These are phyloP conservation scores for Pantherophis vulpinus DNA, from an alignment of 2,797 vertebrate species.

Conservation along the genomic window DNA sequence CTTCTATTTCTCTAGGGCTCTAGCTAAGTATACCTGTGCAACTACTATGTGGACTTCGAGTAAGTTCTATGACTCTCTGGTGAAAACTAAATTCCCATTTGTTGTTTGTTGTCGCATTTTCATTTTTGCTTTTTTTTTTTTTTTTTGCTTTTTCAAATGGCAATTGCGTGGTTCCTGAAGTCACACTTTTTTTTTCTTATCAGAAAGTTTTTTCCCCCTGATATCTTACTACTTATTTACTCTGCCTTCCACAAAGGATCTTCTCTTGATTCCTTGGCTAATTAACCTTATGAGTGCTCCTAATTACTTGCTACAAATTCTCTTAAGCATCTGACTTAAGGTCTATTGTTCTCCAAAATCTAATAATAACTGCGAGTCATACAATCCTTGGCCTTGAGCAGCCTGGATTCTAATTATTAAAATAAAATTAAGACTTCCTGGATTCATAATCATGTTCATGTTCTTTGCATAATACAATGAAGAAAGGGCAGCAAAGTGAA, in stretches of 20 bases:
- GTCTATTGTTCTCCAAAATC: neutral
- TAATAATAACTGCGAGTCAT: neutral
- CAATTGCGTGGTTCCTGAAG: slow-evolving; percentile 39
- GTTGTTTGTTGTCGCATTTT: slow-evolving; percentile 1
- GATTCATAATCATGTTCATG: neutral
- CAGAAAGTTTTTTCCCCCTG: neutral
- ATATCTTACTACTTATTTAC: neutral
- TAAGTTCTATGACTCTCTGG: slow-evolving; percentile 4
- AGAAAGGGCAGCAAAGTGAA: neutral
- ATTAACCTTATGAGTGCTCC: neutral
- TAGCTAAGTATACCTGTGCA: slow-evolving; percentile 18
- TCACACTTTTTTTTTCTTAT: neutral
- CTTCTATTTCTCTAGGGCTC: neutral
- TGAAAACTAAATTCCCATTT: slow-evolving; percentile 32
- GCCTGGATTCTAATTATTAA: slow-evolving; percentile 1
- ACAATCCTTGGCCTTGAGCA: neutral
- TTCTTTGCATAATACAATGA: neutral
- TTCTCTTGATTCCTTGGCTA: neutral
- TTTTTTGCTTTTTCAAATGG: neutral
- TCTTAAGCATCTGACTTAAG: neutral
- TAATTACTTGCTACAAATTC: neutral
- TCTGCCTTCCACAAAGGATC: neutral
- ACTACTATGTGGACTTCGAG: slow-evolving; percentile 6
- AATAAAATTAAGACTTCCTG: neutral
- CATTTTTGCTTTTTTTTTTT: neutral